Conservation (phyloP, 2,797 vertebrate species). For the Gallinago solitaria region DNA sequence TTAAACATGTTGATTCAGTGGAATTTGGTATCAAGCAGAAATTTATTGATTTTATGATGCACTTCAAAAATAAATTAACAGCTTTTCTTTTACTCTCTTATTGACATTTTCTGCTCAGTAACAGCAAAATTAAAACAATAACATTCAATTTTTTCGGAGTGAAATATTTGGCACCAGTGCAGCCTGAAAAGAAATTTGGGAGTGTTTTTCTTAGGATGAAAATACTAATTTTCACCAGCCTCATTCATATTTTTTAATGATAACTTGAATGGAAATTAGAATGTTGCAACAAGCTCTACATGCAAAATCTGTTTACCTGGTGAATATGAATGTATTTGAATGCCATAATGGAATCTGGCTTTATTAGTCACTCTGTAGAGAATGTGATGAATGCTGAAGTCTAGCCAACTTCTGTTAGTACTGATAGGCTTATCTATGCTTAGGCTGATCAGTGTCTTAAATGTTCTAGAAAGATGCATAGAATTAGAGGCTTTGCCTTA, state of each 20-base stretch:
- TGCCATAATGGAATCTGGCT: neutral
- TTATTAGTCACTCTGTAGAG: slow-evolving; percentile 16
- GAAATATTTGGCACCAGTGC: neutral
- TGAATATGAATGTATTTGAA: neutral
- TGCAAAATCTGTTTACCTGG: neutral
- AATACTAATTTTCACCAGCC: neutral
- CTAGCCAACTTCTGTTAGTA: neutral
- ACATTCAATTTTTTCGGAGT: neutral
- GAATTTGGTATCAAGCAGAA: neutral
- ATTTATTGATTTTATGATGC: neutral
- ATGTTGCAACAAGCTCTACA: neutral
- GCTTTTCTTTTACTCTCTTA: neutral
- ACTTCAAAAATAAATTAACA: neutral
- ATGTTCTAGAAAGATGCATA: neutral
- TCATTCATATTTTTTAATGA: neutral
- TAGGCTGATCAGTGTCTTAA: neutral
- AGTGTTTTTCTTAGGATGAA: neutral
- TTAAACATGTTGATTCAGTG: neutral
- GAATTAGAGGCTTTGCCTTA: slow-evolving; percentile 16
- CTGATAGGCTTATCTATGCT: neutral
- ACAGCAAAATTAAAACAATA: neutral
- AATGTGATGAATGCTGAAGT: neutral
- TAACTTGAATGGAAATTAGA: neutral
- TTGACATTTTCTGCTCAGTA: neutral
- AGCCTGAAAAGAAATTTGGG: neutral